Base-by-base conservation (phyloP, 30 jellyfish, hydroid and myxozoan species). In the Cassiopea andromeda region DNA sequence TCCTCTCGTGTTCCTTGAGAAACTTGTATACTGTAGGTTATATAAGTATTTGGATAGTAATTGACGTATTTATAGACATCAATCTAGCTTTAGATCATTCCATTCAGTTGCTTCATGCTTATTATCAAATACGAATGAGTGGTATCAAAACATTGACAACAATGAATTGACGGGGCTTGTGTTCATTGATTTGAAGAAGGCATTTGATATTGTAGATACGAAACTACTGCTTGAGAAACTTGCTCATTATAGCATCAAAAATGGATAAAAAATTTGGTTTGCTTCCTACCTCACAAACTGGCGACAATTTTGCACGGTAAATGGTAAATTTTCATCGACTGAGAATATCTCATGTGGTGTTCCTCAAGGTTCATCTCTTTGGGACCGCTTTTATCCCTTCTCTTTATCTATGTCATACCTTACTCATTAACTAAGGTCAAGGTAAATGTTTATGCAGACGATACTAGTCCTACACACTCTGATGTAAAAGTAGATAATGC, bases 1-100 rank as follows among this genome's bases (percentile, higher is more conserved):
- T 66, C 75, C 75, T 66, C 75, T 66, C 75, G 14, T 5, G 75
- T 66, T 66, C 75, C 45, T 66, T 19, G 75, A 66, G 75, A 66
- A 66, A 66, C 75, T 66, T 66, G 75, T 14, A 19, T 14, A 66
- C 14, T 15, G 75, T 66, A 2, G 75, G 75, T 66, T 66, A 19
- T 66, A 66, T 66, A 66, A 66, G 75, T 19, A 66, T 19, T 19
- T 66, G 4, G 75, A 66, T 66, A 19, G 75, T 66, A 66, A 66
- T 66, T 15, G 75, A 66, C 75, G 8, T 66, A 54, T 54, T 10
- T 19, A 66, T 15, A 66, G 45, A 19, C 75, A 66, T 19, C 75
- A 27, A 59, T 59, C 15, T 59, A 59, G 70, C 70, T 9, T 59
- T 59, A 3, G 75, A 66, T 15, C 75, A 66, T 15, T 66, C 45